Conservation (phyloP, 2,113 vertebrate species). For the Rynchops niger region DNA sequence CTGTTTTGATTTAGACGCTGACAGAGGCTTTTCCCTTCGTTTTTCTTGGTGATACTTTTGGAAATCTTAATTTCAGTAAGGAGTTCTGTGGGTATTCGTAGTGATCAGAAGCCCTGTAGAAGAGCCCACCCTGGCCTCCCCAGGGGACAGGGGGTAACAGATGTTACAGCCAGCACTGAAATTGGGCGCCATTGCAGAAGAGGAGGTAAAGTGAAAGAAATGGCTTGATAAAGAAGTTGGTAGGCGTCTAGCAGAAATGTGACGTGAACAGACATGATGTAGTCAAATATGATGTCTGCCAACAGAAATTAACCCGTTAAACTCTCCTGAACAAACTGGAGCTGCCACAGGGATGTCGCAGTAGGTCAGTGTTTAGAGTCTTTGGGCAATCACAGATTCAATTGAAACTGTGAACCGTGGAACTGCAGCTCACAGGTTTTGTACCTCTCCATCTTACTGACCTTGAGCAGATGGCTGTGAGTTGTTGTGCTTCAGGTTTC, state of each 20-base stretch:
- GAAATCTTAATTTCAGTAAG: not conserved
- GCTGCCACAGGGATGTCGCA: not conserved
- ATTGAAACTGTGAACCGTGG: rapidly evolving
- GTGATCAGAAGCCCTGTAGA: not conserved
- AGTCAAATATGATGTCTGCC: not conserved
- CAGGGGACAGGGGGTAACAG: too few relatives aligned
- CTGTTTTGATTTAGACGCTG: not conserved
- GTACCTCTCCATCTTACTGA: not conserved
- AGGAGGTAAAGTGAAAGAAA: not conserved
- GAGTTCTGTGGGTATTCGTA: not conserved
- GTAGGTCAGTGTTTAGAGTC: not conserved
- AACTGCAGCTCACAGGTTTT: not conserved
- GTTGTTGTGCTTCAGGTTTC: not conserved
- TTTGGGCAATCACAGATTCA: not conserved
- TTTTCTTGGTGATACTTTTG: not conserved
- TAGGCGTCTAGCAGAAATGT: not conserved
- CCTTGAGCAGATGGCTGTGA: not conserved
- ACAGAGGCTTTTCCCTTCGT: not conserved
- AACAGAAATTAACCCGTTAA: not conserved
- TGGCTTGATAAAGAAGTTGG: not conserved
- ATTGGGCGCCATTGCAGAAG: not conserved
- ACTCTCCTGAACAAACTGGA: not conserved
- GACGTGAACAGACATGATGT: not conserved
- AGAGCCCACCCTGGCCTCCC: not conserved
- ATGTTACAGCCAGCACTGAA: not conserved